phyloP scores from a whole-genome alignment of 1,140 invertebrate species.

The Lepidotrigona ventralis region DNA sequence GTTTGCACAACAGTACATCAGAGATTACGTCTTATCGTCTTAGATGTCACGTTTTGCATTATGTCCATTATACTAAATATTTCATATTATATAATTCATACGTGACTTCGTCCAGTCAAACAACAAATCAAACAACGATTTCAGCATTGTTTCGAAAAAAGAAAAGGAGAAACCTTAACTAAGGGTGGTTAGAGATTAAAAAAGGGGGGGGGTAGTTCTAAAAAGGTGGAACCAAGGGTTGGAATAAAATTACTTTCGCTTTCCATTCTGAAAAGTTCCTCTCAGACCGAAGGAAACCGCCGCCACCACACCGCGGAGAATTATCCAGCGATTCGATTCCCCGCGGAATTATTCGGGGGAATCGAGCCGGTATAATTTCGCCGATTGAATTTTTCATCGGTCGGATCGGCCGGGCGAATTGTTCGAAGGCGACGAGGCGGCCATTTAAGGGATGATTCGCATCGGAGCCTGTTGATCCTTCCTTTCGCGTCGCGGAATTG shows the following conservation, averaged over 20 bases:
- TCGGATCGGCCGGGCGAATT: constrained; percentile 36
- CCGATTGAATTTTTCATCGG: constrained; percentile 53
- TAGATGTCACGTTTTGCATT: no score
- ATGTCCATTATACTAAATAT: no score
- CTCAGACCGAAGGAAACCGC: neutral
- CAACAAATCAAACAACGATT: neutral
- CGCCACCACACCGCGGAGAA: constrained; percentile 4
- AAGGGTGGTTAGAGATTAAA: neutral
- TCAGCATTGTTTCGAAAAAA: neutral
- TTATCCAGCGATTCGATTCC: constrained; percentile 14
- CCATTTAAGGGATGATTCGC: constrained; percentile 51
- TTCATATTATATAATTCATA: no score
- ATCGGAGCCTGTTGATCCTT: constrained; percentile 62
- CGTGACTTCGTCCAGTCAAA: neutral
- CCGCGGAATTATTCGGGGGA: constrained; percentile 31
- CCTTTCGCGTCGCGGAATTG: constrained; percentile 37
- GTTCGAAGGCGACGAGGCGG: constrained; percentile 30
- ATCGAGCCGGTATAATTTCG: constrained; percentile 50
- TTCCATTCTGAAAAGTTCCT: constrained; percentile 3
- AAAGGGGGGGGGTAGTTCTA: neutral
- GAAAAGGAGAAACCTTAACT: neutral
- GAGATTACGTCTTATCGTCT: no score
- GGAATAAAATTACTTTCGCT: neutral
- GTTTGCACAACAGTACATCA: no score
- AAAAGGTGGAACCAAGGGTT: neutral